A percentile compares a stretch with the other conserved stretches of the same genome.
These are phyloP conservation scores for Menidia beryllina DNA, from an alignment of 2,113 vertebrate genomes.

Conservation along the genomic window DNA sequence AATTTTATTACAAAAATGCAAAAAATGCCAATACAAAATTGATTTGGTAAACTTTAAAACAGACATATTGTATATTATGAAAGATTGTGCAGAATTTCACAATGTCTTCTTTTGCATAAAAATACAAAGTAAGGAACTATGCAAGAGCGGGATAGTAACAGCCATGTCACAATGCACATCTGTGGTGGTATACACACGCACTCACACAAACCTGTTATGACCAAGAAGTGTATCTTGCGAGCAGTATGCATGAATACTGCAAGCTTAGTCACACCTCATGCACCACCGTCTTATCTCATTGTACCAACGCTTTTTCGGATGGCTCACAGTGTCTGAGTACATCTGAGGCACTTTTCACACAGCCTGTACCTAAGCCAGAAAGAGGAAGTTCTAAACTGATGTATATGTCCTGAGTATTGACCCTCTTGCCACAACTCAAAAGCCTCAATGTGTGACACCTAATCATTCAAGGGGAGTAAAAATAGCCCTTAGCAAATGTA, in stretches of 20 bases:
- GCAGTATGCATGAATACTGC: constrained; percentile 59
- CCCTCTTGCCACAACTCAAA: constrained; percentile 50
- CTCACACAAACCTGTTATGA: constrained; percentile 26
- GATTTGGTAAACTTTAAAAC: constrained; percentile 48
- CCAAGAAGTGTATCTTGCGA: constrained; percentile 38
- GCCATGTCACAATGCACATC: constrained; percentile 45
- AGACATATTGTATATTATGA: constrained; percentile 30
- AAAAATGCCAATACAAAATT: constrained; percentile 59
- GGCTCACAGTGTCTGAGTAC: constrained; percentile 62
- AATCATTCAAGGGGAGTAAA: constrained; percentile 24
- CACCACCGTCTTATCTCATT: constrained; percentile 62
- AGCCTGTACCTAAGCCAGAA: constrained; percentile 58
- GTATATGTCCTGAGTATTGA: constrained; percentile 61
- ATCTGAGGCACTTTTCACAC: constrained; percentile 68
- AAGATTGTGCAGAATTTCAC: constrained; percentile 34
- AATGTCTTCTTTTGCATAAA: constrained; percentile 10
- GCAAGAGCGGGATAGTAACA: constrained; percentile 39
- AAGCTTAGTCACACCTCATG: constrained; percentile 72
- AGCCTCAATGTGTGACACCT: constrained; percentile 33
- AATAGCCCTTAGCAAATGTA: constrained; percentile 28
- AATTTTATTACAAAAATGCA: constrained; percentile 83
- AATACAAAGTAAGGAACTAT: constrained; percentile 54
- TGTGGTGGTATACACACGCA: constrained; percentile 41
- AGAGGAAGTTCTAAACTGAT: constrained; percentile 61
- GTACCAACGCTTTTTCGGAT: constrained; percentile 53